Evolutionary conservation across 2,113 vertebrate species (phyloP).

Genomic region (Paraplagusia blochii): DNA sequence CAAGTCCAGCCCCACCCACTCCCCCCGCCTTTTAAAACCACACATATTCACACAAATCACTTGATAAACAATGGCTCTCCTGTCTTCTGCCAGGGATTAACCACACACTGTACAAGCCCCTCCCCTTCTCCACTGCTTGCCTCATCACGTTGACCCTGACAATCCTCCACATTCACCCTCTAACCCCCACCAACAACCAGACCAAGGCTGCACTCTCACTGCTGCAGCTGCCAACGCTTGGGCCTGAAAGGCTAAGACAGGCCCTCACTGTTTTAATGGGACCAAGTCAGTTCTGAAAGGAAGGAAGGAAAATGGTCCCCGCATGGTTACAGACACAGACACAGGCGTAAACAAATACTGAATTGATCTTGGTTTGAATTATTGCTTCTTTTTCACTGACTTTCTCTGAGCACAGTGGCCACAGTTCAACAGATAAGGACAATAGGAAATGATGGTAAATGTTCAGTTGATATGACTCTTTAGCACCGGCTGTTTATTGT

Average conservation of each 20-base stretch:
- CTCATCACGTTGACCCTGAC: slow-evolving; percentile 50
- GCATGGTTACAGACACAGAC: neutral
- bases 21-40: slow-evolving; percentile 14
- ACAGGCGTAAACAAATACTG: neutral
- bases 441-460: neutral
- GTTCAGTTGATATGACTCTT: too few relatives aligned
- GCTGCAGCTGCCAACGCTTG: slow-evolving; percentile 49
- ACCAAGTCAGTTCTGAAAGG: neutral
- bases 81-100: slow-evolving; percentile 71
- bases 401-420: neutral
- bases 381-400: neutral
- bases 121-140: slow-evolving; percentile 7
- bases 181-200: neutral
- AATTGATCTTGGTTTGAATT: neutral
- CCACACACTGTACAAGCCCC: slow-evolving; percentile 53
- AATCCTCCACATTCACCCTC: slow-evolving; percentile 43
- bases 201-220: slow-evolving; percentile 19
- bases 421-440: neutral
- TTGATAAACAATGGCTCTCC: slow-evolving; percentile 67
- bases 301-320: too few relatives aligned
- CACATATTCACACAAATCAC: slow-evolving; percentile 23
- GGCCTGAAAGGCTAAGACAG: slow-evolving; percentile 4
- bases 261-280: slow-evolving; percentile 1
- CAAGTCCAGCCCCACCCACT: slow-evolving; percentile 22
- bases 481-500: too few relatives aligned